phyloP scores from a whole-genome alignment of 2,888 invertebrate genomes.

The Latheticus oryzae region DNA sequence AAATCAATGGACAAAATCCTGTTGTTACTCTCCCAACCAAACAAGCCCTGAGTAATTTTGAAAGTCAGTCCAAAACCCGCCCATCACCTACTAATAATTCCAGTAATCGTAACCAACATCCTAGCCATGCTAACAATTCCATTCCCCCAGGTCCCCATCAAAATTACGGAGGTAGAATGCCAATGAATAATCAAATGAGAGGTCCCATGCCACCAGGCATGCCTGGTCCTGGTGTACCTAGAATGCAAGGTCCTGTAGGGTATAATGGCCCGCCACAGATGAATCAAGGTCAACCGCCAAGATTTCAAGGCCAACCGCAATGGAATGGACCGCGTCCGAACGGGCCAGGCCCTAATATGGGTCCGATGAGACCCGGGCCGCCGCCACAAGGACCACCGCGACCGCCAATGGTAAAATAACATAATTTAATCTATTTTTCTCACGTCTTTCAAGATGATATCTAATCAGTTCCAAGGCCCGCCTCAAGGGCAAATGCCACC shows the following conservation, averaged over 20 bases:
- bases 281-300: constrained; percentile 48
- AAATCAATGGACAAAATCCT: constrained; percentile 95
- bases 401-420: constrained; percentile 69
- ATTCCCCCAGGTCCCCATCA: constrained; percentile 69
- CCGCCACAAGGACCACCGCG: constrained; percentile 70
- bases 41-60: constrained; percentile 86
- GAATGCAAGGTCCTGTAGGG: constrained; percentile 72
- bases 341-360: constrained; percentile 65
- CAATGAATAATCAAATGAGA: constrained; percentile 65
- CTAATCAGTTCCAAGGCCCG: constrained; percentile 68
- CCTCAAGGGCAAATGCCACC: constrained; percentile 71
- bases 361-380: constrained; percentile 69
- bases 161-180: constrained; percentile 69
- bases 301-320: constrained; percentile 60
- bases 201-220: constrained; percentile 67
- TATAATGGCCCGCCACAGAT: constrained; percentile 71
- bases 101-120: constrained; percentile 71
- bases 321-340: constrained; percentile 72
- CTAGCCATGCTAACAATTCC: constrained; percentile 70
- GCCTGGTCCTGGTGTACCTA: constrained; percentile 67
- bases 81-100: constrained; percentile 81
- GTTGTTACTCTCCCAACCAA: constrained; percentile 96
- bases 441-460: not conserved
- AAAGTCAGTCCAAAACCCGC: constrained; percentile 91
- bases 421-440: too few relatives aligned